These are phyloP conservation scores for Ectemnius continuus DNA, from an alignment of 2,888 invertebrate genomes.

Conservation along the genomic window DNA sequence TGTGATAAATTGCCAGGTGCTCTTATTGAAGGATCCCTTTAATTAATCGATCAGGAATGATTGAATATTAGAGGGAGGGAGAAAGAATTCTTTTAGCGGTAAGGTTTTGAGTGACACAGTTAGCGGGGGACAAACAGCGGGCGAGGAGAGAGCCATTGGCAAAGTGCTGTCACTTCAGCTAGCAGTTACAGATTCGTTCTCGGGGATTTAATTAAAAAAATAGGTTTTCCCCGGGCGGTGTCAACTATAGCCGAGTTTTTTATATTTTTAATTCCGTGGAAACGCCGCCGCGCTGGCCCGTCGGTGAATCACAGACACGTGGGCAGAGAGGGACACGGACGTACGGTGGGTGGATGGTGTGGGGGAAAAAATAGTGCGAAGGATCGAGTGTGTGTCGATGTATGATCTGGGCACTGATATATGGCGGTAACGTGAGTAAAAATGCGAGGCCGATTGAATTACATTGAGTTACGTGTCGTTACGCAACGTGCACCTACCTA, in stretches of 20 bases:
- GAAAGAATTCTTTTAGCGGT: no score
- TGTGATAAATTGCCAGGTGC: no score
- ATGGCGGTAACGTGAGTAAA: constrained; percentile 61
- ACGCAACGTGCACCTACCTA: constrained; percentile 58
- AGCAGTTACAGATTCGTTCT: constrained; percentile 21
- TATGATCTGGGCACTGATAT: constrained; percentile 61
- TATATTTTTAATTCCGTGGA: constrained; percentile 61
- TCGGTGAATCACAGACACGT: constrained; percentile 40
- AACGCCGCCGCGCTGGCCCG: constrained; percentile 56
- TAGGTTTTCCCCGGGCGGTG: constrained; percentile 42
- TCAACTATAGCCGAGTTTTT: constrained; percentile 50
- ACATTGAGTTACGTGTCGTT: constrained; percentile 71
- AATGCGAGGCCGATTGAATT: constrained; percentile 71
- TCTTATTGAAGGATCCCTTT: no score
- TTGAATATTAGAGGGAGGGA: no score
- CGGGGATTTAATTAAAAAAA: constrained; percentile 60
- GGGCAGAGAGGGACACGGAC: background rate
- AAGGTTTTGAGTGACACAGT: no score
- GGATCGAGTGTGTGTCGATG: constrained; percentile 50
- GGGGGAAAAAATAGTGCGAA: constrained; percentile 30
- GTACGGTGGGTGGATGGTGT: constrained; percentile 13
- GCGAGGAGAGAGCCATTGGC: no score
- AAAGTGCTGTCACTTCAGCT: background rate
- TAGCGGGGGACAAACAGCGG: no score
- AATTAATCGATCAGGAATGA: no score